phyloP scores from a whole-genome alignment of 2,113 vertebrate species.

The Laticauda laticaudata region DNA sequence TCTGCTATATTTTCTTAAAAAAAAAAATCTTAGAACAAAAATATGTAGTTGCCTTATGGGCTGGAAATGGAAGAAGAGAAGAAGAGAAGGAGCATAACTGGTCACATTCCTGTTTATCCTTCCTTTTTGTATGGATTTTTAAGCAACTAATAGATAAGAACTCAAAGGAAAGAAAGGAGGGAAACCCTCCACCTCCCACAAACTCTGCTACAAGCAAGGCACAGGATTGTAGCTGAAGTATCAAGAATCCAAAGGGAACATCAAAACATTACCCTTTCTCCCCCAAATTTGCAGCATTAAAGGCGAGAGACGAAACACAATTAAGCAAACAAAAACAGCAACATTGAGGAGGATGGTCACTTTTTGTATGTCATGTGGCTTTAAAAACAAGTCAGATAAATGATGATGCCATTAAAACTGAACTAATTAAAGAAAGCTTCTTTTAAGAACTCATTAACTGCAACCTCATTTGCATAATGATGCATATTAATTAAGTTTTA shows the following conservation, averaged over 20 bases:
- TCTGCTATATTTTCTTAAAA: not conserved
- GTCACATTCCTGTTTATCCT: constrained; percentile 9
- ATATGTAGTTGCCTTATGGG: constrained; percentile 17
- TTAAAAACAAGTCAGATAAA: constrained; percentile 99
- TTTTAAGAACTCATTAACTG: constrained; percentile 99
- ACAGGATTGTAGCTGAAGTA: constrained; percentile 68
- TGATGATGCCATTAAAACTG: constrained; percentile 99
- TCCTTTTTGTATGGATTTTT: not conserved
- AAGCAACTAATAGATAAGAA: constrained; percentile 45
- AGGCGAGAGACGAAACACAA: constrained; percentile 77
- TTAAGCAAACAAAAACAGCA: constrained; percentile 71
- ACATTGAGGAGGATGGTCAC: constrained; percentile 81
- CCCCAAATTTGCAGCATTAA: constrained; percentile 77
- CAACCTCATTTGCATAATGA: constrained; percentile 99
- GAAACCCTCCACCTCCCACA: not conserved
- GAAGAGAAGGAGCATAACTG: constrained; percentile 49
- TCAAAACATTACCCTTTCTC: constrained; percentile 77
- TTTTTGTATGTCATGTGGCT: constrained; percentile 91
- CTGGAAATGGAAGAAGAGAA: constrained; percentile 41
- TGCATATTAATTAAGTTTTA: constrained; percentile 99
- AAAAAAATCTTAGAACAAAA: constrained; percentile 8
- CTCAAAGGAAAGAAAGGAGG: constrained; percentile 29
- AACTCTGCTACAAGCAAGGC: constrained; percentile 61
- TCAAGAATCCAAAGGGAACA: constrained; percentile 69
- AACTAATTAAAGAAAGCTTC: constrained; percentile 99